A percentile compares a stretch with the other conserved stretches of the same genome.
Evolutionary conservation across 2,888 invertebrate species (phyloP).

Genomic region (Brachypterus glaber): DNA sequence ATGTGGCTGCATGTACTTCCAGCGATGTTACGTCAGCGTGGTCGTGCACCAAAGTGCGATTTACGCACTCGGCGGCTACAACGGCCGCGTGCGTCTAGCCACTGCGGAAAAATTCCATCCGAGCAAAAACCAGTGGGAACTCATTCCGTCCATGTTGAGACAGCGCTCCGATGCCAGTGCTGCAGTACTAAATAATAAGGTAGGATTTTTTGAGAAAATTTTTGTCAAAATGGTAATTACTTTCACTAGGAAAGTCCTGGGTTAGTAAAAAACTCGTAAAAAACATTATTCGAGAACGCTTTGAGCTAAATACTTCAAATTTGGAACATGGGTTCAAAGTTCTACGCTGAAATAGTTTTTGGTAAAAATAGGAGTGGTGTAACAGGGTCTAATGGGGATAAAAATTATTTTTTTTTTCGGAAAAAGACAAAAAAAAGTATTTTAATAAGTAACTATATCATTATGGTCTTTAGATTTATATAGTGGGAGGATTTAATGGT

Average conservation of each 20-base stretch:
- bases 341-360: too few relatives aligned
- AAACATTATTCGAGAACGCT: too few relatives aligned
- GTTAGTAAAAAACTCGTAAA: too few relatives aligned
- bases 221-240: neutral
- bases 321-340: too few relatives aligned
- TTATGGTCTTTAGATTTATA: conserved; percentile 57
- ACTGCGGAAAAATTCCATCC: conserved; percentile 74
- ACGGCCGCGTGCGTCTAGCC: conserved; percentile 64
- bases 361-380: too few relatives aligned
- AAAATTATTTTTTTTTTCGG: too few relatives aligned
- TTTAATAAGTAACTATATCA: too few relatives aligned
- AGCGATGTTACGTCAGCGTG: conserved; percentile 66
- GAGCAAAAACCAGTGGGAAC: conserved; percentile 67
- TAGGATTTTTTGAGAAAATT: conserved; percentile 26
- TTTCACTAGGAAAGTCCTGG: too few relatives aligned
- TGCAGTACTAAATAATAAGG: conserved; percentile 56
- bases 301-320: too few relatives aligned
- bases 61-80: conserved; percentile 77
- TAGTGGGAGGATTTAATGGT: conserved; percentile 75
- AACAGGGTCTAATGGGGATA: too few relatives aligned
- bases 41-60: conserved; percentile 60
- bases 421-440: too few relatives aligned
- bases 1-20: conserved; percentile 71
- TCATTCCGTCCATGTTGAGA: conserved; percentile 64
- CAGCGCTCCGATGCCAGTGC: conserved; percentile 72